These are phyloP conservation scores for Noctua janthe DNA, from an alignment of 2,888 invertebrate genomes.

Conservation along the genomic window DNA sequence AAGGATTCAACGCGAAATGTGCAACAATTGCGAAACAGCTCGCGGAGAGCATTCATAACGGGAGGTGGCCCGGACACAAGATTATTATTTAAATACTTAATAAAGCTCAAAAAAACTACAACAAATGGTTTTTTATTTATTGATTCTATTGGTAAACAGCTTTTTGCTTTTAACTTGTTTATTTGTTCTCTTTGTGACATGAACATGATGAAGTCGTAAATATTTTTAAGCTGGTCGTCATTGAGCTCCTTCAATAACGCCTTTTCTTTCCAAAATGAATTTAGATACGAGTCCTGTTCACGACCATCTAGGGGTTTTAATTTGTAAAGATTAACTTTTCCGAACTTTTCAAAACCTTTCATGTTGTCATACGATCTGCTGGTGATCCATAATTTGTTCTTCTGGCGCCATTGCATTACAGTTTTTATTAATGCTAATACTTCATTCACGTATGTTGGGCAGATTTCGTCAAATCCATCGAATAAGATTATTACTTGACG, in stretches of 20 bases:
- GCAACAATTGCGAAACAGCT: neutral
- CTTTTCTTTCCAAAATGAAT: neutral
- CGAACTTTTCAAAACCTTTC: neutral
- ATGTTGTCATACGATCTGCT: conserved; percentile 45
- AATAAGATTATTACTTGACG: conserved; percentile 49
- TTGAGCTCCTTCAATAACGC: neutral
- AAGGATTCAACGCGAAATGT: too few relatives aligned
- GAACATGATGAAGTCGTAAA: neutral
- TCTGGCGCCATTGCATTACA: neutral
- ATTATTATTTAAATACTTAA: neutral
- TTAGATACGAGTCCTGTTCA: neutral
- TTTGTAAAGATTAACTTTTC: neutral
- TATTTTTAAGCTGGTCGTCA: neutral
- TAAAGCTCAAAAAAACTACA: neutral
- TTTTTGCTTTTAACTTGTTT: neutral
- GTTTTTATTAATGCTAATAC: conserved; percentile 34
- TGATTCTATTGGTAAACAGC: neutral
- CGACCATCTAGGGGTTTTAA: neutral
- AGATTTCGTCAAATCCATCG: conserved; percentile 66
- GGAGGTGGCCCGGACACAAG: neutral
- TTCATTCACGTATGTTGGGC: conserved; percentile 45
- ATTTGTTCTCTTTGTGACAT: neutral
- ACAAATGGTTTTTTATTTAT: neutral
- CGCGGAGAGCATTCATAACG: neutral
- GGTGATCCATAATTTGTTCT: conserved; percentile 51